Evolutionary conservation across 2,888 invertebrate genomes (phyloP).

Genomic region (Tenthredo scrophulariae): DNA sequence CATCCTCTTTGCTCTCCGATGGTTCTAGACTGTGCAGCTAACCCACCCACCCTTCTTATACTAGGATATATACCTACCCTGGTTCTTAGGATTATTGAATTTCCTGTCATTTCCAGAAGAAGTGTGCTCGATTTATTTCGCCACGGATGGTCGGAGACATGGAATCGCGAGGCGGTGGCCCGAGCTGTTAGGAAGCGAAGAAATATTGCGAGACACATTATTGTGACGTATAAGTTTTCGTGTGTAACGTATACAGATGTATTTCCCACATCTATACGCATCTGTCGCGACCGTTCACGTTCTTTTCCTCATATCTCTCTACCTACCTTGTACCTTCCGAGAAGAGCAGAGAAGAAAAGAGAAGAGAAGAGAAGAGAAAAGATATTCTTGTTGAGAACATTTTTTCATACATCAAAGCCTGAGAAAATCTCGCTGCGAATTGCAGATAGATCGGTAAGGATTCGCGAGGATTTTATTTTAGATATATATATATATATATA

Average conservation of each 20-base stretch:
- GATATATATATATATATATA: neutral
- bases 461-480: neutral
- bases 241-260: neutral
- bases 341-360: neutral
- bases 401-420: neutral
- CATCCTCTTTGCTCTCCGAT: neutral
- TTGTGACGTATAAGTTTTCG: neutral
- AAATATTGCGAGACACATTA: slow-evolving; percentile 31
- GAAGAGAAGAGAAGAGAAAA: neutral
- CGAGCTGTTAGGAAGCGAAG: slow-evolving; percentile 22
- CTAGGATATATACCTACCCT: slow-evolving; percentile 54
- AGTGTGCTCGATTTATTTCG: slow-evolving; percentile 72
- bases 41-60: neutral
- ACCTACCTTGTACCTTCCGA: neutral
- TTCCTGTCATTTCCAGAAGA: slow-evolving; percentile 77
- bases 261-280: neutral
- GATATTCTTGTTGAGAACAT: neutral
- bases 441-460: neutral
- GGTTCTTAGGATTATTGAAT: slow-evolving; percentile 75
- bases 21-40: slow-evolving; percentile 6
- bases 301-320: neutral
- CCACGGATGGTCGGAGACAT: slow-evolving; percentile 37
- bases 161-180: slow-evolving; percentile 36
- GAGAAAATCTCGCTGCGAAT: neutral
- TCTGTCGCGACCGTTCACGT: neutral